A percentile compares a stretch with the other conserved stretches of the same genome.
Conservation (phyloP, 1,140 invertebrate species). For the Amphibalanus amphitrite region DNA sequence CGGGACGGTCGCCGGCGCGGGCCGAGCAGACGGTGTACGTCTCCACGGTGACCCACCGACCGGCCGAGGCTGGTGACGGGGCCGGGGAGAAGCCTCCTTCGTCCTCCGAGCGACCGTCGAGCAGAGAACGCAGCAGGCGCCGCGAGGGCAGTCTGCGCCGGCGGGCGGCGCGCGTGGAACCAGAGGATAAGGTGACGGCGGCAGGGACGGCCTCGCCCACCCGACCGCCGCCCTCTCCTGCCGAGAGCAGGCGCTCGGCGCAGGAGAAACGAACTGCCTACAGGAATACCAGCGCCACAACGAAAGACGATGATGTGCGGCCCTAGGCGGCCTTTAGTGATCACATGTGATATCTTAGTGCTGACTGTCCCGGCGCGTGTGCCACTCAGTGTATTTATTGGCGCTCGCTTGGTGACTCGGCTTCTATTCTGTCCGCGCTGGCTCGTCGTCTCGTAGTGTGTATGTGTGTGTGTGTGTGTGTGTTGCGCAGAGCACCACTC, state of each 20-base stretch:
- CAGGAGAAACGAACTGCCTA: not conserved
- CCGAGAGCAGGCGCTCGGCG: not conserved
- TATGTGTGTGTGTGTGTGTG: too few species aligned
- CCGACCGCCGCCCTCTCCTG: too few species aligned
- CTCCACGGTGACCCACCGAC: not conserved
- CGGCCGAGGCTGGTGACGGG: too few species aligned
- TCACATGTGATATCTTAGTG: not conserved
- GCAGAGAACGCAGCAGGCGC: not conserved
- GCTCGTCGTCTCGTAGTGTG: too few species aligned
- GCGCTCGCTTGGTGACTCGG: too few species aligned
- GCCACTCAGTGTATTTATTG: not conserved
- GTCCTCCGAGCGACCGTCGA: not conserved
- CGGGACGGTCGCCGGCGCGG: not conserved
- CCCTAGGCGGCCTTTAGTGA: not conserved
- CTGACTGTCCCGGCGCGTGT: not conserved
- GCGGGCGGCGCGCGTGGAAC: not conserved
- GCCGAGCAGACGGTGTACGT: not conserved
- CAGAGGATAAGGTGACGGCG: not conserved
- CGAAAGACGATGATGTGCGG: not conserved
- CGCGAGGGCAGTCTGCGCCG: not conserved
- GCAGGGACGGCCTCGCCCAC: too few species aligned
- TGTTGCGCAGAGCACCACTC: too few species aligned
- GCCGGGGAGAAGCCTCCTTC: too few species aligned
- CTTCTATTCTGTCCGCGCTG: too few species aligned
- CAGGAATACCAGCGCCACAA: not conserved